Conservation (phyloP, 2,113 vertebrate genomes). For the Corvus moneduloides region DNA sequence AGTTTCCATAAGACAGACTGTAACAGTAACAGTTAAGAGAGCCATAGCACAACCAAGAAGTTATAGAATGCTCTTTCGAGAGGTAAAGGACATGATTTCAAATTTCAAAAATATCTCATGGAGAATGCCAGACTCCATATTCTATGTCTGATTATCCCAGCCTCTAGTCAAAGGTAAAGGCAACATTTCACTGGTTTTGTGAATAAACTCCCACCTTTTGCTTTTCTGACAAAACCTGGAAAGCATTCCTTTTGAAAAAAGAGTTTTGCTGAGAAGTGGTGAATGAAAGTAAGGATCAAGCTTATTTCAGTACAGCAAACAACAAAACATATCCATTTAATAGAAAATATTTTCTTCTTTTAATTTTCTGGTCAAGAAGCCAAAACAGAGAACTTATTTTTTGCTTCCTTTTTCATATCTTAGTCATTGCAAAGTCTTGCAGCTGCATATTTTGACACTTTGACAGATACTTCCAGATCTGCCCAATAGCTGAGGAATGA, state of each 20-base stretch:
- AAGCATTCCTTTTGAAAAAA: not conserved
- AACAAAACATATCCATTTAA: not conserved
- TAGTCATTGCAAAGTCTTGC: not conserved
- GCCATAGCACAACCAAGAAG: not conserved
- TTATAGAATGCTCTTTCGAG: not conserved
- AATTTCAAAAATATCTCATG: not conserved
- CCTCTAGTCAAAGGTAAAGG: not conserved
- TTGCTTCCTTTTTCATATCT: not conserved
- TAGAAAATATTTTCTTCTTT: not conserved
- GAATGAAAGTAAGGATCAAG: not conserved
- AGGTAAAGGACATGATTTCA: not conserved
- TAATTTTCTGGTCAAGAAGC: not conserved
- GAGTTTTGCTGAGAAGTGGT: not conserved
- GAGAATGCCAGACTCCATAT: not conserved
- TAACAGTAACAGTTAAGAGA: not conserved
- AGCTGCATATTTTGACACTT: constrained; percentile 38
- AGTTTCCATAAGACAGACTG: accelerated
- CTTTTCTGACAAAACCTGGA: not conserved
- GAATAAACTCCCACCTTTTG: not conserved
- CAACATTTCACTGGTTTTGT: not conserved
- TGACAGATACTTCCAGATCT: not conserved
- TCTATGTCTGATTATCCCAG: not conserved
- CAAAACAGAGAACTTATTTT: not conserved
- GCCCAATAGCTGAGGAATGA: not conserved
- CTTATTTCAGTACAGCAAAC: not conserved